phyloP scores from a whole-genome alignment of 2,888 invertebrate genomes.

The Trilocha varians region DNA sequence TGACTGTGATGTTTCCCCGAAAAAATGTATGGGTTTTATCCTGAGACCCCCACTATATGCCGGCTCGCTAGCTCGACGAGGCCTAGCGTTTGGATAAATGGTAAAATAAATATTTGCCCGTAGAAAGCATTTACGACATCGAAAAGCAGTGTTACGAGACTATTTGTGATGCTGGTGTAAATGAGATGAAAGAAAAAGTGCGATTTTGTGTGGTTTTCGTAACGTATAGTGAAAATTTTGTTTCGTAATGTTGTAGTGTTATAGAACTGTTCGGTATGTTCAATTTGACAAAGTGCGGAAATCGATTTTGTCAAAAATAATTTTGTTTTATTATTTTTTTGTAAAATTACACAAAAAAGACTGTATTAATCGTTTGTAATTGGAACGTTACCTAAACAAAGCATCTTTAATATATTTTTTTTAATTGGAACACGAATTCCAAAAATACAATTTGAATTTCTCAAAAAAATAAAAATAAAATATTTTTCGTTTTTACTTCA shows the following conservation, averaged over 20 bases:
- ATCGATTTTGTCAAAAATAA: no score
- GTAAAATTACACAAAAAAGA: conserved; percentile 35
- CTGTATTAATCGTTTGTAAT: no score
- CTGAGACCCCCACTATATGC: conserved; percentile 56
- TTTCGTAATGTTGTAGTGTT: no score
- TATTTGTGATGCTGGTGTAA: conserved; percentile 51
- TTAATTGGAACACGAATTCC: no score
- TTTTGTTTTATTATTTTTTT: no score
- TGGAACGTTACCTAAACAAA: conserved; percentile 4
- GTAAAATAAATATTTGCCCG: conserved; percentile 69
- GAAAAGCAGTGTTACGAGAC: conserved; percentile 40
- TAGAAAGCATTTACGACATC: conserved; percentile 66
- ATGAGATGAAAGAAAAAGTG: conserved; percentile 71
- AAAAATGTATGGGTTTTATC: conserved; percentile 65
- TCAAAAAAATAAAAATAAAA: conserved; percentile 11
- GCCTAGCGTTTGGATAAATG: conserved; percentile 60
- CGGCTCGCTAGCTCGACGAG: conserved; percentile 34
- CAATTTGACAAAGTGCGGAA: no score
- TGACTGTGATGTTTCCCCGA: conserved; percentile 64
- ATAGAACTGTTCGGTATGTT: no score
- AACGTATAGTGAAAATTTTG: no score
- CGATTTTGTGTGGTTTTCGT: conserved; percentile 31
- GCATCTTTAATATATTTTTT: no score
- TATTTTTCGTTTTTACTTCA: conserved; percentile 12
- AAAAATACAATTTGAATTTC: background rate